These are phyloP conservation scores for Tinamus major DNA, from an alignment of 2,797 vertebrate species.

Conservation along the genomic window DNA sequence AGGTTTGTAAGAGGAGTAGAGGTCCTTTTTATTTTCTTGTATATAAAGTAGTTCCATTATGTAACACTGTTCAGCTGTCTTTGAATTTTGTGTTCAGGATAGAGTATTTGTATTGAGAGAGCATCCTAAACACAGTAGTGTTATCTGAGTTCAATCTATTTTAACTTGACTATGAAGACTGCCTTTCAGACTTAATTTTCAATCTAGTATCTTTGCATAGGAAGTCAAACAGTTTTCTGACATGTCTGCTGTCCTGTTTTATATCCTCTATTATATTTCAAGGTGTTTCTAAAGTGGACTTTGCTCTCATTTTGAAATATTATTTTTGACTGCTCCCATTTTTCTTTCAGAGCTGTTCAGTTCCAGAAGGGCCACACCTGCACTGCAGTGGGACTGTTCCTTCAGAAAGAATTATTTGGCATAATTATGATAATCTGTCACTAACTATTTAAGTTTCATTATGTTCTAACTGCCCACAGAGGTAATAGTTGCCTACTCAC, in stretches of 20 bases:
- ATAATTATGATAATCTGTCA: constrained; percentile 44
- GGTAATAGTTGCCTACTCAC: constrained; percentile 65
- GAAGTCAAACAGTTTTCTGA: background rate
- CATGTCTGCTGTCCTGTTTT: constrained; percentile 49
- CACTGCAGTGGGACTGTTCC: constrained; percentile 40
- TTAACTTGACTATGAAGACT: background rate
- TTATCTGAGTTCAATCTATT: background rate
- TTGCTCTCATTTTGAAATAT: constrained; percentile 67
- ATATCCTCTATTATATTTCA: constrained; percentile 49
- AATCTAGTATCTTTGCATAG: background rate
- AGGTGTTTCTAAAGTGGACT: constrained; percentile 54
- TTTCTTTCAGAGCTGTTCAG: background rate
- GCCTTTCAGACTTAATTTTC: background rate
- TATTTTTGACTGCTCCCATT: constrained; percentile 73
- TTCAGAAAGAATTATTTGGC: constrained; percentile 32
- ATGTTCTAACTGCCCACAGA: constrained; percentile 14
- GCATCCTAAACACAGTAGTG: background rate
- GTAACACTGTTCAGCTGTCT: background rate
- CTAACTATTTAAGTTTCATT: constrained; percentile 42
- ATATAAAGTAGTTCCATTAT: background rate
- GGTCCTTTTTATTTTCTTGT: background rate
- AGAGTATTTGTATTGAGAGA: background rate
- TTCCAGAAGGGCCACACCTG: constrained; percentile 32
- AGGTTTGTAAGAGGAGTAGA: constrained; percentile 53
- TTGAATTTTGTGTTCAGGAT: background rate